Base-by-base conservation (phyloP, 2,888 invertebrate genomes). In the Linnaemya vulpina region DNA sequence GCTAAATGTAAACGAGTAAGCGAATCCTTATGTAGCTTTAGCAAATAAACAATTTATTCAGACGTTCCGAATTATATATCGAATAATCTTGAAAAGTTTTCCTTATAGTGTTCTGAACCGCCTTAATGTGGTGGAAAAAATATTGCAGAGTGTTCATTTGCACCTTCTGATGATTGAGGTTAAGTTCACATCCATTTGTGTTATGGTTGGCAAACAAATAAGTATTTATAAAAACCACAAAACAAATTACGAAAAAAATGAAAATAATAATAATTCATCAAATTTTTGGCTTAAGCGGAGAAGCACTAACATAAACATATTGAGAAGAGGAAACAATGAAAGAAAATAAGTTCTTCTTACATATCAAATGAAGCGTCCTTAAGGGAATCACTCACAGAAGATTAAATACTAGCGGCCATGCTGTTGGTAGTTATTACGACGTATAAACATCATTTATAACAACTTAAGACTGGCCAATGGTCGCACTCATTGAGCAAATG, bases 151-250 rank as follows among this genome's bases (percentile, higher is more conserved):
- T 38, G 53, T 51, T 13, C 67, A 68, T 40, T 60, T 35, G 35
- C 10, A 3, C 62, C 55, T 43, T 15, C 17, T 30, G 13, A 70
- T 75, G 70, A 20, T 53, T 58, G 58, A 84, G 81, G 62, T 84
- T 51, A 82, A 82, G 82, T 85, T 82, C 82, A 79, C 75, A 85
- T 78, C 53, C 85, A 78, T 82, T 82, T 62, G 67, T 46, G 49
- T 71, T 65, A 71, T 60, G 30, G 60, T 67, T 80, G 65, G 67
- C 58, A 74, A 85, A 85, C 55, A 85, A 82, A 65, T 65, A 65
- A 53, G 75, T 55, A 60, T 40, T 79, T 78, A 85, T 79, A 67
- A 63, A 80, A 82, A 78, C 85, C 85, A 79, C 85, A 85, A 85
- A 85, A 85, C 67, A 82, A 85, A 85, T 85, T 82, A 75, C 78